Base-by-base conservation (phyloP, 2,888 invertebrate species). In the Piscicola geometra region DNA sequence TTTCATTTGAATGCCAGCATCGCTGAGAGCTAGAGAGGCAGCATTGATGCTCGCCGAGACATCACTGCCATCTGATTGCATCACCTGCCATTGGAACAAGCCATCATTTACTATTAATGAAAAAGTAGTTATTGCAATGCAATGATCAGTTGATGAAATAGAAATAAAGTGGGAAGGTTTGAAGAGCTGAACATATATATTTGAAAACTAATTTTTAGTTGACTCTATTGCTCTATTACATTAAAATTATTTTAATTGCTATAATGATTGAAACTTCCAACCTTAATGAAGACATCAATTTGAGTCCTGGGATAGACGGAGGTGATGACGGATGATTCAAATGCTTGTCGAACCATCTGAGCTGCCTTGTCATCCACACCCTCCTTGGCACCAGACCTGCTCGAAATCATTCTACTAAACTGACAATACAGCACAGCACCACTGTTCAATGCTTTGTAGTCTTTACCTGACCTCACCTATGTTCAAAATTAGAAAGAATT, bases 1-100 rank as follows among this genome's bases (percentile, higher is more conserved):
- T 28, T n/a, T 67, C 68, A 67, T 67, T 67, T 67, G 68, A 28
- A 67, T 67, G 33, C 68, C 68, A 28, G 68, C 68, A 32, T 67
- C 68, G 30, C 12, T 32, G n/a, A 67, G 28, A 18, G 68, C 68
- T 33, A 67, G 68, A 33, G 68, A 33, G 18, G 68, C 68, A 32
- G 68, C 68, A 67, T 67, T 67, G 28, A 67, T 35, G 3, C 28
- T 28, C 5, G 30, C 68, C n/a, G 68, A 67, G 18, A 67, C 30
- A 32, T 67, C 68, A 67, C 68, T 67, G 12, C 68, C 68, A 67
- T 67, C 68, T 15, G 68, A 32, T n/a, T 67, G 33, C 5, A 67
- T 3, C 18, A 67, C 68, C 68, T 67, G 21, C 15, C 15, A 15
- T 50, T 50, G 52, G 15, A n/a, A n/a, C n/a, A n/a, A n/a, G n/a